These are phyloP conservation scores for Muntiacus reevesi DNA, from an alignment of 2,113 vertebrate species.

Conservation along the genomic window DNA sequence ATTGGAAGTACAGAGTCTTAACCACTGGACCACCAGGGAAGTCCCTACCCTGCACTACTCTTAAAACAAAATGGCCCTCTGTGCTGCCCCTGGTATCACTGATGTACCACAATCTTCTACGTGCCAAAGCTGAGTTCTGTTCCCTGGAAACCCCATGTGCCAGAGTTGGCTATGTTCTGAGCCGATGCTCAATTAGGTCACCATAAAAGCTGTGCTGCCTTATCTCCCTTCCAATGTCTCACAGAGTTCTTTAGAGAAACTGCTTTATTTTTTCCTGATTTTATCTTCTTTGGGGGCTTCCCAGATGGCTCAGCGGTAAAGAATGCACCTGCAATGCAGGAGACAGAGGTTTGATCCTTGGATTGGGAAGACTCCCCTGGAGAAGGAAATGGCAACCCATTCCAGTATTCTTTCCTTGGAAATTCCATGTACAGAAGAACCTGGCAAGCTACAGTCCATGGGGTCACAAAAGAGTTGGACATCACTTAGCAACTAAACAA, in stretches of 20 bases:
- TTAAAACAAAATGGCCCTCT: slow-evolving; percentile 3
- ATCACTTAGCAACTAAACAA: not conserved
- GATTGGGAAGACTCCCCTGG: not conserved
- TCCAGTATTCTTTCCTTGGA: not conserved
- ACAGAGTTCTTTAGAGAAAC: slow-evolving; percentile 26
- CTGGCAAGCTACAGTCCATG: not conserved
- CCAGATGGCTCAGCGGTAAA: not conserved
- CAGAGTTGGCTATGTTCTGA: not conserved
- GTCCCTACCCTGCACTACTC: not conserved
- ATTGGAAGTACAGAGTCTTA: not conserved
- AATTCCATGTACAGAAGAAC: not conserved
- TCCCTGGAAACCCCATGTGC: not conserved
- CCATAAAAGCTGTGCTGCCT: not conserved
- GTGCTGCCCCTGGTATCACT: not conserved
- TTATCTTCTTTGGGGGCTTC: not conserved
- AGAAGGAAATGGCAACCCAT: not conserved
- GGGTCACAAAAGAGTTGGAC: not conserved
- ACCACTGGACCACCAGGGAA: not conserved
- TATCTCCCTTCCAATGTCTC: not conserved
- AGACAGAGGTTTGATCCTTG: not conserved
- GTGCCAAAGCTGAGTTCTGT: not conserved
- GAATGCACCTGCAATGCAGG: not conserved
- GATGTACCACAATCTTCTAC: not conserved
- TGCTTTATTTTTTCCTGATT: not conserved
- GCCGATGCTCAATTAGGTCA: slow-evolving; percentile 21